Conservation (phyloP, 2,888 invertebrate species). For the Heliconius ismenius region DNA sequence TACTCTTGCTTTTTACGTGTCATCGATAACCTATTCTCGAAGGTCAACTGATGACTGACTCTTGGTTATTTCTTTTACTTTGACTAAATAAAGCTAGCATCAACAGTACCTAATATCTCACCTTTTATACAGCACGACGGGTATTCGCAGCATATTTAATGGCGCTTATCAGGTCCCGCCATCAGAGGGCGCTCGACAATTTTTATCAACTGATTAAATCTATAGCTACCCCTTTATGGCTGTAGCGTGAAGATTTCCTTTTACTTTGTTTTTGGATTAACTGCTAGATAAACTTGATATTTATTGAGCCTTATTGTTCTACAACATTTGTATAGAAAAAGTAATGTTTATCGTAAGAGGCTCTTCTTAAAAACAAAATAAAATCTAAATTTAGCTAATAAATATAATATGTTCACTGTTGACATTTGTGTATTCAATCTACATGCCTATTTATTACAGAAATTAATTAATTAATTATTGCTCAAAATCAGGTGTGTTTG, state of each 20-base stretch:
- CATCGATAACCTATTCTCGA: too few species aligned
- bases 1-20: too few species aligned
- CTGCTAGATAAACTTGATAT: constrained; percentile 51
- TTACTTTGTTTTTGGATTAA: constrained; percentile 63
- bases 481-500: not conserved
- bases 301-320: constrained; percentile 26
- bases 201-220: constrained; percentile 78
- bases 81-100: not conserved
- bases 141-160: constrained; percentile 28
- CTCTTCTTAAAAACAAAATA: too few species aligned
- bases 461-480: not conserved
- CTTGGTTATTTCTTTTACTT: too few species aligned
- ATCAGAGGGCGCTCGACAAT: constrained; percentile 66
- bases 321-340: not conserved
- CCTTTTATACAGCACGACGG: not conserved
- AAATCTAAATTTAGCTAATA: not conserved
- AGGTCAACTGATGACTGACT: too few species aligned
- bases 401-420: not conserved
- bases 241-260: constrained; percentile 57
- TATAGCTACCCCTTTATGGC: constrained; percentile 73
- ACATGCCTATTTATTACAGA: not conserved
- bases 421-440: not conserved
- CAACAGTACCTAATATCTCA: not conserved
- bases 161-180: constrained; percentile 60
- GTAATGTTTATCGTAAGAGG: not conserved